Conservation (phyloP, 2,797 vertebrate species). For the Paramormyrops hopkinsi region DNA sequence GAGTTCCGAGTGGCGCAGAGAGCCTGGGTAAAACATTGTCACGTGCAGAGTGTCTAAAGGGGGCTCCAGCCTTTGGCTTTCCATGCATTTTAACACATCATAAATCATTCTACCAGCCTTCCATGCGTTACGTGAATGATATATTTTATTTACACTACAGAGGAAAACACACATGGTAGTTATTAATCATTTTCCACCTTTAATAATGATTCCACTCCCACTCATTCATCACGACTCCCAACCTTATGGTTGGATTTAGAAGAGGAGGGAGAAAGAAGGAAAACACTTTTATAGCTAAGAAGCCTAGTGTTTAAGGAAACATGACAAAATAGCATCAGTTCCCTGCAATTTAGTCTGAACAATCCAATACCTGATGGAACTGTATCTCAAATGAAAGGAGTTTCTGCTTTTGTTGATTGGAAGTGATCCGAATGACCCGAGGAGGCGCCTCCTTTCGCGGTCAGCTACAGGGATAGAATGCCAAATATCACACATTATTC, state of each 20-base stretch:
- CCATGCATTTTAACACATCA: conserved; percentile 71
- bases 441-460: conserved; percentile 60
- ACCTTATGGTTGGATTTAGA: conserved; percentile 58
- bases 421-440: conserved; percentile 47
- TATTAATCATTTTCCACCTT: conserved; percentile 85
- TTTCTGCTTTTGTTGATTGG: neutral
- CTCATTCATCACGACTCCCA: conserved; percentile 72
- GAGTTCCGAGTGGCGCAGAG: conserved; percentile 51
- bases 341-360: conserved; percentile 53
- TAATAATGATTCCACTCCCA: conserved; percentile 80
- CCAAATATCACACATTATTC: conserved; percentile 60
- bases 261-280: conserved; percentile 47
- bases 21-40: conserved; percentile 62
- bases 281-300: conserved; percentile 63
- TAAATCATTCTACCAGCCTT: conserved; percentile 70
- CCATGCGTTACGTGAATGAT: conserved; percentile 76
- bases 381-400: conserved; percentile 45
- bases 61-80: conserved; percentile 71
- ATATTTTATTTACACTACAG: conserved; percentile 87
- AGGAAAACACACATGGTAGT: conserved; percentile 74
- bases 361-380: neutral
- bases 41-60: conserved; percentile 61
- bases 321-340: conserved; percentile 43
- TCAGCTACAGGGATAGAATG: conserved; percentile 61
- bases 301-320: conserved; percentile 47